Base-by-base conservation (phyloP, 92 coral and sea anemone genomes). In the Plumapathes pennacea region DNA sequence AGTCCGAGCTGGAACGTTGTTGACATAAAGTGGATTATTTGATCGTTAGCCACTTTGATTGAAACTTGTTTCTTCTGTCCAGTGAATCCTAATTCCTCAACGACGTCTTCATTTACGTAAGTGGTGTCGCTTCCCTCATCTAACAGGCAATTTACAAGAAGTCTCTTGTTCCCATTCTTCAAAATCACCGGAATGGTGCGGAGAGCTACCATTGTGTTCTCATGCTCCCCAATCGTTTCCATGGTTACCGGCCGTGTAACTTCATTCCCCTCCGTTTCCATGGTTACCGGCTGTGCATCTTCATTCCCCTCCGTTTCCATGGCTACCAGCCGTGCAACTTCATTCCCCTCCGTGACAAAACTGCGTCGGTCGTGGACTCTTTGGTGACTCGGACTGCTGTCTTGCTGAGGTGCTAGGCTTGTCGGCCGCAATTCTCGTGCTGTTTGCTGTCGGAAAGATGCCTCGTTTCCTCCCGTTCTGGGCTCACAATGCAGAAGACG, bases 81-180 rank as follows among this genome's bases (percentile, higher is more conserved):
- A 4, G 6, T 28, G 37, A 58, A 4, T 4, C 65, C 50, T 13
- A 58, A 14, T 7, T 58, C 37, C n/a, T 38, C 50, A 20, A 39
- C 37, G 3, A 70, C 69, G 46, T 78, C 74, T 41, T 70, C 72
- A 38, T 78, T 78, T 2, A 78, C 63, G 63, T 62, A 78, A 13
- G 84, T 58, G 0, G 71, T 60, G 51, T 77, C 69, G 19, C 72
- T 69, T 5, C 78, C 78, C 26, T 77, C 84, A 39, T 77, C 77
- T 13, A 68, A 38, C 26, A 67, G 40, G 28, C 84, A 58, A 50
- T 67, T 76, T 18, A 67, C 83, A 15, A 54, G 46, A 39, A 76
- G 50, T 46, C 83, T 45, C 19, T 46, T 75, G 31, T 21, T 38
- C 6, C 82, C 61, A 64, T 75, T 31, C 20, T 75, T 64, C 53